Evolutionary conservation across 1,140 invertebrate genomes (phyloP).

Genomic region (Pissodes strobi): DNA sequence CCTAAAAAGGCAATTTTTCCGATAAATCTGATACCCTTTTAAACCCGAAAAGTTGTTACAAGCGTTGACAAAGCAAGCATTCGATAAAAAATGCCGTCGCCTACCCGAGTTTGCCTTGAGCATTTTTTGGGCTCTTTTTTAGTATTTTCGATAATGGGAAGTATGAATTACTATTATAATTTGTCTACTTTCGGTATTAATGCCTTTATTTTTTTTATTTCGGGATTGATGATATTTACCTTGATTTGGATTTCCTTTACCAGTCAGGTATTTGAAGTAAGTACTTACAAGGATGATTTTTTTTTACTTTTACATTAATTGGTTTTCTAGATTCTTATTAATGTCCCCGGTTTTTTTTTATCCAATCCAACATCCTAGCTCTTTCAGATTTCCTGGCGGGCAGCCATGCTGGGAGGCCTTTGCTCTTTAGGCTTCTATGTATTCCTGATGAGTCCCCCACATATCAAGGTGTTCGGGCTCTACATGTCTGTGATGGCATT

Average conservation of each 20-base stretch:
- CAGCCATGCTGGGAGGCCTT: constrained; percentile 16
- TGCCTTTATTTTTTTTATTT: constrained; percentile 20
- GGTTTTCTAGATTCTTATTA: not conserved
- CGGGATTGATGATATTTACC: constrained; percentile 10
- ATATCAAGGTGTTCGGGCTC: constrained; percentile 73
- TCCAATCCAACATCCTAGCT: not conserved
- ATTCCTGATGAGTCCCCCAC: constrained; percentile 47
- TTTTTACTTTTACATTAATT: constrained; percentile 1
- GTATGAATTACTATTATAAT: constrained; percentile 26
- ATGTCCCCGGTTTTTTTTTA: not conserved
- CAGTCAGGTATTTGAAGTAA: constrained; percentile 21
- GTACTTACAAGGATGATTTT: not conserved
- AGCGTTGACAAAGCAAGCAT: not conserved
- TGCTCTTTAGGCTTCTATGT: constrained; percentile 21
- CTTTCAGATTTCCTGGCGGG: constrained; percentile 22
- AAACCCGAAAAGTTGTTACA: not conserved
- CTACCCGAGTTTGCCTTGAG: constrained; percentile 4
- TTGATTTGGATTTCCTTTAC: constrained; percentile 22
- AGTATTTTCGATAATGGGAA: constrained; percentile 20
- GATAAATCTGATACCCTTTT: not conserved
- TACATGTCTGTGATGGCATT: constrained; percentile 78
- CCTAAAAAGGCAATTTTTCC: not conserved
- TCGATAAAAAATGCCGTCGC: constrained; percentile 2
- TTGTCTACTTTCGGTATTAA: constrained; percentile 20
- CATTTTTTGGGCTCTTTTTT: constrained; percentile 21